Conservation (phyloP, 2,113 vertebrate genomes). For the Polypterus bichir region DNA sequence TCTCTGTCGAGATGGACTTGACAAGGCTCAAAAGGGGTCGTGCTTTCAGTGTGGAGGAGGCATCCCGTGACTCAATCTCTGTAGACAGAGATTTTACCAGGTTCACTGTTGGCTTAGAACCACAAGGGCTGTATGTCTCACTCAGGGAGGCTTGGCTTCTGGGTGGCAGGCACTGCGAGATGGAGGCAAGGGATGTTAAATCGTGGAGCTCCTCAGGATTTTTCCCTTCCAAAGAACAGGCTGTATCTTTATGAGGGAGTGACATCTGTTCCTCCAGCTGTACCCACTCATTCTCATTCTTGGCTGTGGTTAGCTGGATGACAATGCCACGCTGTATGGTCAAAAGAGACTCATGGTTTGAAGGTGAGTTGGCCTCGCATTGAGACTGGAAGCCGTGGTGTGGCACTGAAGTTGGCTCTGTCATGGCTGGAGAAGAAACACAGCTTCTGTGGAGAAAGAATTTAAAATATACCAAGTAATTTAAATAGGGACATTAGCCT, state of each 20-base stretch:
- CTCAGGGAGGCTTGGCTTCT: conserved; percentile 18
- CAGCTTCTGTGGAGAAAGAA: no score
- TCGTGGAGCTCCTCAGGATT: conserved; percentile 22
- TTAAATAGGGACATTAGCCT: no score
- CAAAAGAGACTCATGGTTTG: not conserved
- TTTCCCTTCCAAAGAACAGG: conserved; percentile 19
- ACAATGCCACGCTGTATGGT: conserved; percentile 38
- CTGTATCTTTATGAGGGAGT: conserved; percentile 28
- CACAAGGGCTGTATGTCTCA: conserved; percentile 19
- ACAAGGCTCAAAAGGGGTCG: conserved; percentile 58
- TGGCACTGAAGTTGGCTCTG: no score
- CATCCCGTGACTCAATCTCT: conserved; percentile 51
- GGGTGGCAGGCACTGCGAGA: conserved; percentile 20
- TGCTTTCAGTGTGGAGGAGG: conserved; percentile 40
- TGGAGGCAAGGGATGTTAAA: conserved; percentile 33
- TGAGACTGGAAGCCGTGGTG: no score
- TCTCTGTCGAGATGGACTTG: conserved; percentile 66
- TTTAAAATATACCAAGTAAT: no score
- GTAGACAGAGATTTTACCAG: conserved; percentile 64
- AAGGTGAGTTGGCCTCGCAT: not conserved
- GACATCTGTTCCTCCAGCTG: conserved; percentile 27
- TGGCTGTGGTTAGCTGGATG: conserved; percentile 44
- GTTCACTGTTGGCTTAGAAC: conserved; percentile 40
- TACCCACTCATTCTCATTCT: conserved; percentile 43
- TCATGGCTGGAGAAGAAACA: no score